Evolutionary conservation across 92 coral and sea anemone genomes (phyloP), one percentile per base, ranked within the genome.

Genomic region (Pocillopora grandis): DNA sequence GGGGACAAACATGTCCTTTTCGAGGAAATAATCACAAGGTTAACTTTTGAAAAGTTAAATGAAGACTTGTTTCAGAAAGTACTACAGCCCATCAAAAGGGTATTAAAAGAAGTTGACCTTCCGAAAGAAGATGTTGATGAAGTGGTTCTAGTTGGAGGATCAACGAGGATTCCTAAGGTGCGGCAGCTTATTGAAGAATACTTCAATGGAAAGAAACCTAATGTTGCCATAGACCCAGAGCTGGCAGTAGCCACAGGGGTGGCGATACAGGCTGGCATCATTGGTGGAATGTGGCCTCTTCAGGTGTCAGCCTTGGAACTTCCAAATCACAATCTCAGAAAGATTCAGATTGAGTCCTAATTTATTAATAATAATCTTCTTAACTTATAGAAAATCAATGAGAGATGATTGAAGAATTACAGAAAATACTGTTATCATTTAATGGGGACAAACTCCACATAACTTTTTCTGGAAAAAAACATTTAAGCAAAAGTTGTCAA

Each of bases 231-330:
- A 72, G 98, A 96, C 83, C 98, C 98, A 56, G 98, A 96, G 82
- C 89, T 96, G 48, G 98, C 98, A 9, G 98, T 96, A 14, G 98
- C 98, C 21, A 90, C 96, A 31, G 98, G 98, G 5, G 98, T 96
- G 14, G 97, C 98, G 12, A 96, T 96, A 58, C 98, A 96, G 82
- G 98, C 98, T 8, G 98, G 98, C 6, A 94, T 96, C 63, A 92
- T 96, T 71, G 99, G 99, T 18, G 99, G 99, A 17, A 95, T 93
- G 98, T 96, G 99, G 99, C 99, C 99, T 1, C 91, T 96, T 9
- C 99, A 96, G 71, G 99, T 96, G n/a, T 94, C 99, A 11, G 99
- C 99, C 3, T 86, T 96, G 75, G 99, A 96, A 89, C 87, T 96
- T 21, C 76, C 88, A 27, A 94, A 92, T 77, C 91, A 91, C 79